Evolutionary conservation across 2,888 invertebrate species (phyloP), one percentile per base, ranked within the genome.

Genomic region (Endotricha flammealis): DNA sequence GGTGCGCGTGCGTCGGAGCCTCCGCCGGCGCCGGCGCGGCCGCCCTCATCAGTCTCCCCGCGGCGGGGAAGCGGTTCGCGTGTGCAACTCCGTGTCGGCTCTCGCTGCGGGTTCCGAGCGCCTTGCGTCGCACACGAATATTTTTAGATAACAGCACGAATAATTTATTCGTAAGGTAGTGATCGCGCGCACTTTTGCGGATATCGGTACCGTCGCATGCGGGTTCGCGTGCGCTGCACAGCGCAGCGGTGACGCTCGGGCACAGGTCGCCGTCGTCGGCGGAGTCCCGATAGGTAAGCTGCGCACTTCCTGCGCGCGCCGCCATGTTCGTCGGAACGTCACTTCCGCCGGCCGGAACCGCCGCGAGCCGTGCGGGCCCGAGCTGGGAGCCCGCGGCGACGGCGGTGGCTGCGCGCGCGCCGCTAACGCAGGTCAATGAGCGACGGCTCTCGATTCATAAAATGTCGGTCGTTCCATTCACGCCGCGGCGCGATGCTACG

Each of bases 261-360:
- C 63, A 62, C 64, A 50, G 54, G 58, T 64, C 59, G 58, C 64
- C 59, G 67, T 60, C 64, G 69, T 53, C 61, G 68, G 57, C 70
- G 67, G 66, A 79, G 77, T 82, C 81, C 81, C 78, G 78, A 69
- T 81, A 79, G 85, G 85, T 83, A 81, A 85, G 86, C 85, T 85
- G 85, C 85, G 85, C 85, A 85, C 81, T 85, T 85, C 83, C 85
- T 85, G 85, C 83, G 77, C 74, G 80, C 76, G 71, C 81, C 82
- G 83, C 83, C 85, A 83, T 82, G 75, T 83, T 85, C 82, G 74
- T 61, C 64, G 71, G 71, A 69, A 74, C 83, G 83, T 82, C 82
- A 83, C 79, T 80, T 83, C 83, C 82, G 78, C 64, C 70, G 67
- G 68, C 74, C 76, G 77, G 75, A 76, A 74, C 75, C 64, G 65